phyloP scores from a whole-genome alignment of 2,888 invertebrate species.

The Aromia moschata region DNA sequence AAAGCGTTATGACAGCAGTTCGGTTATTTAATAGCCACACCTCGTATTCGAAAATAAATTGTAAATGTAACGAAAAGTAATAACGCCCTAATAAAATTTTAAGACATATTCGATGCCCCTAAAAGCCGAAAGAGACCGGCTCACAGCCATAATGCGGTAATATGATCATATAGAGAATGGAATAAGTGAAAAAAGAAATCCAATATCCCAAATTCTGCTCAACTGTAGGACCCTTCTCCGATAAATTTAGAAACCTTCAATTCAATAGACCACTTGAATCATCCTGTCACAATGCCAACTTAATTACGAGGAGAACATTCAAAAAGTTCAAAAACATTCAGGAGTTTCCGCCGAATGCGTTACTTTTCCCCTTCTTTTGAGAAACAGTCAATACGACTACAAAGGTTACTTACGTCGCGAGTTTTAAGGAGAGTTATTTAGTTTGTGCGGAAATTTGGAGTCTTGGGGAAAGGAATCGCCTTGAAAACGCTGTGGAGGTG shows the following conservation, averaged over 20 bases:
- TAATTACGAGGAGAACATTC: slow-evolving; percentile 13
- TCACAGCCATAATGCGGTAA: slow-evolving; percentile 15
- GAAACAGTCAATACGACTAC: neutral
- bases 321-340: too few relatives aligned
- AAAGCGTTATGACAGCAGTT: too few relatives aligned
- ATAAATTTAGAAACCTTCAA: slow-evolving; percentile 15
- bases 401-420: neutral
- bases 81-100: slow-evolving; percentile 3
- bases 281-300: slow-evolving; percentile 6
- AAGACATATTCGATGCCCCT: slow-evolving; percentile 4
- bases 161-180: slow-evolving; percentile 22
- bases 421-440: too few relatives aligned
- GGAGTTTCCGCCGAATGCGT: neutral
- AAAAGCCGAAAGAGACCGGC: slow-evolving; percentile 5
- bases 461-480: too few relatives aligned
- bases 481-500: too few relatives aligned
- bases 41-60: neutral
- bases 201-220: slow-evolving; percentile 8
- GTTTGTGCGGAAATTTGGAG: too few relatives aligned
- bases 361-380: neutral
- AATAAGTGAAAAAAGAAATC: slow-evolving; percentile 23
- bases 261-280: slow-evolving; percentile 22
- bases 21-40: too few relatives aligned
- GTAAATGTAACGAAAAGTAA: neutral
- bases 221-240: slow-evolving; percentile 4